Evolutionary conservation across 2,113 vertebrate genomes (phyloP).

Genomic region (Ivindomyrus marchei): DNA sequence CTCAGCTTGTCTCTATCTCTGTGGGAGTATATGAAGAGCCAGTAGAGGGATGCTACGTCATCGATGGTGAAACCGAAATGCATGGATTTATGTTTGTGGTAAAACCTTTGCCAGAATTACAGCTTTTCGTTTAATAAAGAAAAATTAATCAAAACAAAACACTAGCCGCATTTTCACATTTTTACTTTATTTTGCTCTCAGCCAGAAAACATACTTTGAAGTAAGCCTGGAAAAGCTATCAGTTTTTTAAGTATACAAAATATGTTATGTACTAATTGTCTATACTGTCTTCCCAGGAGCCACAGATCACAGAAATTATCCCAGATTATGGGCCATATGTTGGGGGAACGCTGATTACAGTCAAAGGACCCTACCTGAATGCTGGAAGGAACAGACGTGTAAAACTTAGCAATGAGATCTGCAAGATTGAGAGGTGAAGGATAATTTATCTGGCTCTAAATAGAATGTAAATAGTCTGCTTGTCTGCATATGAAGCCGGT

Average conservation of each 20-base stretch:
- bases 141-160: background rate
- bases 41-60: slow-evolving; percentile 45
- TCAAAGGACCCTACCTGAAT: slow-evolving; percentile 66
- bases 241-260: background rate
- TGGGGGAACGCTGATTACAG: slow-evolving; percentile 74
- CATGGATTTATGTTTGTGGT: slow-evolving; percentile 78
- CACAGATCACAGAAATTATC: slow-evolving; percentile 58
- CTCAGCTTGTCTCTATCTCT: slow-evolving; percentile 53
- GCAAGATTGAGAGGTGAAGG: slow-evolving; percentile 52
- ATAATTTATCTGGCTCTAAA: background rate
- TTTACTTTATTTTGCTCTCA: background rate
- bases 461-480: background rate
- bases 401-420: slow-evolving; percentile 59
- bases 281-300: slow-evolving; percentile 56
- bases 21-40: slow-evolving; percentile 60
- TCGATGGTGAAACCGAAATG: slow-evolving; percentile 57
- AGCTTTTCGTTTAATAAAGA: background rate
- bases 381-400: slow-evolving; percentile 63
- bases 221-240: background rate
- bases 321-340: slow-evolving; percentile 70
- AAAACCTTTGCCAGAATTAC: slow-evolving; percentile 9
- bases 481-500: background rate
- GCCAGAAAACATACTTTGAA: background rate
- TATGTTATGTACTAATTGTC: background rate
- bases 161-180: background rate